These are phyloP conservation scores for Probaryconus sp. DNA, from an alignment of 1,140 invertebrate genomes.

Conservation along the genomic window DNA sequence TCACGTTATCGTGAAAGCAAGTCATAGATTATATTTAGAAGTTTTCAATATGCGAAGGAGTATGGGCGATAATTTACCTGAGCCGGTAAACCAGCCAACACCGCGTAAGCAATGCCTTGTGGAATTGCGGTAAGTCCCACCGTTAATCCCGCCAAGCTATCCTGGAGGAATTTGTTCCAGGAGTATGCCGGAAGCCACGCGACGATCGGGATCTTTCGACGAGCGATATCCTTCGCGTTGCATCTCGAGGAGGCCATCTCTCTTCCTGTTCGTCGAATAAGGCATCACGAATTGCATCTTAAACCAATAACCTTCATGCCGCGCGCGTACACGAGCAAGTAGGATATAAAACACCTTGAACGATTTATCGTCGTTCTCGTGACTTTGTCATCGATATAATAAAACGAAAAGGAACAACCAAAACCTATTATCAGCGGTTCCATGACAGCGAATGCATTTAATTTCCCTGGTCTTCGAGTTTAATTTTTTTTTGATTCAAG, in stretches of 20 bases:
- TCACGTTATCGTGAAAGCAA: too few relatives aligned
- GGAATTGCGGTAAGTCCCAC: constrained; percentile 84
- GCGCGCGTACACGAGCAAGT: constrained; percentile 40
- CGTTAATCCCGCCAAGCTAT: constrained; percentile 81
- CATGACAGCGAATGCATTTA: constrained; percentile 10
- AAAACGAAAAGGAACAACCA: constrained; percentile 5
- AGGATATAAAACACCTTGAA: constrained; percentile 44
- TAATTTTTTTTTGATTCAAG: too few relatives aligned
- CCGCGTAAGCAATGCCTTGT: constrained; percentile 84
- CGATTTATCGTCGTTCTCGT: constrained; percentile 36
- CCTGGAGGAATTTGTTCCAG: constrained; percentile 76
- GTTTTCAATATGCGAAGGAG: background rate
- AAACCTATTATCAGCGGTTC: background rate
- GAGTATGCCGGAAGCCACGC: constrained; percentile 79
- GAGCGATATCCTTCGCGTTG: constrained; percentile 62
- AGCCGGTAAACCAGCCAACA: constrained; percentile 81
- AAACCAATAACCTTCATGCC: constrained; percentile 52
- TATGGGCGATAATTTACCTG: constrained; percentile 74
- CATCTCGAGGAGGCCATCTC: constrained; percentile 61
- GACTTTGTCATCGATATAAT: constrained; percentile 30
- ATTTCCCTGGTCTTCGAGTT: background rate
- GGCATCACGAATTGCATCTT: constrained; percentile 51
- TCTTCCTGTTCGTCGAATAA: constrained; percentile 60
- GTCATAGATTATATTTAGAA: too few relatives aligned
- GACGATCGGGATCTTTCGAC: constrained; percentile 76